Evolutionary conservation across 2,888 invertebrate genomes (phyloP).

Genomic region (Opisthograptis luteolata): DNA sequence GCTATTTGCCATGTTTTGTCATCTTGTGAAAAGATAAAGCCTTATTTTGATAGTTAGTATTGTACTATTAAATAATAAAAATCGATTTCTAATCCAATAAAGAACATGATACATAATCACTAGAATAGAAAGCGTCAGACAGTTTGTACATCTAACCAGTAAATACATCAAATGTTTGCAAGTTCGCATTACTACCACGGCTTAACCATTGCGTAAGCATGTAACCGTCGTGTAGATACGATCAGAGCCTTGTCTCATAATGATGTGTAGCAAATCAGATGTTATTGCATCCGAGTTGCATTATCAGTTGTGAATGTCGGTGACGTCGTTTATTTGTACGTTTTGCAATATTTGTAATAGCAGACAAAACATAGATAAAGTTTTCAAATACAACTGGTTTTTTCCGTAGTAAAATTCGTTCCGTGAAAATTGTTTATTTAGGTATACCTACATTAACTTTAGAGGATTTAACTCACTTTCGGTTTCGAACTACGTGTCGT

Average conservation of each 20-base stretch:
- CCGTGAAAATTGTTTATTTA: too few relatives aligned
- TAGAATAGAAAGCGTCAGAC: slow-evolving; percentile 28
- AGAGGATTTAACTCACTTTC: too few relatives aligned
- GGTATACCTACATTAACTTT: too few relatives aligned
- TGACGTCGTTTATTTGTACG: slow-evolving; percentile 26
- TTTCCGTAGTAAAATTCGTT: not conserved
- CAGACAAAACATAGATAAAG: slow-evolving; percentile 14
- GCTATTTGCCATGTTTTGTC: too few relatives aligned
- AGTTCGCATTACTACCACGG: slow-evolving; percentile 24
- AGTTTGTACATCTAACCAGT: slow-evolving; percentile 27
- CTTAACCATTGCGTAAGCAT: slow-evolving; percentile 31
- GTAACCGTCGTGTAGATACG: slow-evolving; percentile 24
- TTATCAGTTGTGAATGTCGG: slow-evolving; percentile 27
- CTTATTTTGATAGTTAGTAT: too few relatives aligned
- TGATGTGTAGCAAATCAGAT: slow-evolving; percentile 39
- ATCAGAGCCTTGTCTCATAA: slow-evolving; percentile 35
- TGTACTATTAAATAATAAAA: not conserved
- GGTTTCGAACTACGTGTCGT: too few relatives aligned
- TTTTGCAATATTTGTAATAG: slow-evolving; percentile 34
- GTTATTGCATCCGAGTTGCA: slow-evolving; percentile 37
- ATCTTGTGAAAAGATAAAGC: too few relatives aligned
- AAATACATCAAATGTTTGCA: slow-evolving; percentile 22
- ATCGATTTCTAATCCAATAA: slow-evolving; percentile 13
- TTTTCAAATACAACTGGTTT: slow-evolving; percentile 5
- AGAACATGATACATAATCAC: slow-evolving; percentile 4